Conservation (phyloP, 2,888 invertebrate genomes). For the Vanessa cardui region DNA sequence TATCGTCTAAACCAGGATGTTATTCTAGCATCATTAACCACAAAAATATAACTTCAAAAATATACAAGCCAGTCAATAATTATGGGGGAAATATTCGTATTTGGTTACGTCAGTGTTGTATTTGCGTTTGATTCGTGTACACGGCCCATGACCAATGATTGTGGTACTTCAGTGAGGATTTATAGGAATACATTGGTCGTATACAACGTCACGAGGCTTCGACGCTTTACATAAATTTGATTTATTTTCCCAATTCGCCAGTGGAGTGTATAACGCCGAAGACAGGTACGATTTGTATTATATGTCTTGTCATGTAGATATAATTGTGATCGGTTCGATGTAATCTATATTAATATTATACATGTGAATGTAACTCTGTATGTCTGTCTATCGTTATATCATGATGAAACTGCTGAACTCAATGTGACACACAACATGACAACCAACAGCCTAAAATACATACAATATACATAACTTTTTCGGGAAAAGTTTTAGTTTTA, state of each 20-base stretch:
- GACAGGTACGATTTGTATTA: neutral
- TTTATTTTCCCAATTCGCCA: slow-evolving; percentile 27
- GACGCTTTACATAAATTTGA: slow-evolving; percentile 23
- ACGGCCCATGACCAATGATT: slow-evolving; percentile 9
- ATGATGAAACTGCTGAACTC: no score
- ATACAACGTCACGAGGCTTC: slow-evolving; percentile 22
- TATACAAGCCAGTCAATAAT: neutral
- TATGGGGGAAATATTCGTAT: neutral
- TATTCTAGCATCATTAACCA: no score
- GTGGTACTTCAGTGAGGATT: slow-evolving; percentile 17
- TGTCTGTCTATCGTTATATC: no score
- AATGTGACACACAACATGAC: no score
- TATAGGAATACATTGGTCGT: slow-evolving; percentile 13
- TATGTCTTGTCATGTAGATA: no score
- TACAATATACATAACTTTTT: no score
- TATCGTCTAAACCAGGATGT: no score
- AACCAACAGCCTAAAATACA: no score
- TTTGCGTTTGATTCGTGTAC: neutral
- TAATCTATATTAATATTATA: no score
- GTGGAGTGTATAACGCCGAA: slow-evolving; percentile 13
- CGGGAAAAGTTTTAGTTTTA: no score
- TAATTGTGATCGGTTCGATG: neutral
- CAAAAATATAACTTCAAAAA: no score
- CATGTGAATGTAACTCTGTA: no score
- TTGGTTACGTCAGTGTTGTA: neutral